phyloP scores from a whole-genome alignment of 2,888 invertebrate genomes.

The Noctua pronuba region DNA sequence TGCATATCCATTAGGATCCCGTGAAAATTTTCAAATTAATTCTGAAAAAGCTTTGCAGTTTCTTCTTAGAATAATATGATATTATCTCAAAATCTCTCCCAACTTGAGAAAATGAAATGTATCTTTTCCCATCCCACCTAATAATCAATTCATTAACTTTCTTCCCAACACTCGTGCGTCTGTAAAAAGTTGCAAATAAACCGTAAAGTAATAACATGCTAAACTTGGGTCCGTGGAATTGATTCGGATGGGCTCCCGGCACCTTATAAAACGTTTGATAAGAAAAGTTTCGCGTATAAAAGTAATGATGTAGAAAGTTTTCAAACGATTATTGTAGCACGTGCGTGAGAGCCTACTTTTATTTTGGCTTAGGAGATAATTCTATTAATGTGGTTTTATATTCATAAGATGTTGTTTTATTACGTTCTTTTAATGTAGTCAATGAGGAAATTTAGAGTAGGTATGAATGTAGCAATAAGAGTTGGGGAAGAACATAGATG shows the following conservation, averaged over 20 bases:
- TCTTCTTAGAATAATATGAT: background rate
- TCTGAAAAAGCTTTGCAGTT: background rate
- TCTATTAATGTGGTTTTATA: slow-evolving; percentile 18
- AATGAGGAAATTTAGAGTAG: background rate
- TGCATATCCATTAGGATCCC: background rate
- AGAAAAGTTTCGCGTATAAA: slow-evolving; percentile 60
- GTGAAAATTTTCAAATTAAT: background rate
- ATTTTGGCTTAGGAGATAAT: slow-evolving; percentile 18
- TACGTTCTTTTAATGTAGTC: background rate
- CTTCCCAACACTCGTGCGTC: slow-evolving; percentile 7
- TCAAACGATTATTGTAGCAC: slow-evolving; percentile 47
- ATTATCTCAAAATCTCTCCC: background rate
- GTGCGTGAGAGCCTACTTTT: slow-evolving; percentile 28
- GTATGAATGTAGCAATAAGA: background rate
- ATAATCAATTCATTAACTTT: slow-evolving; percentile 29
- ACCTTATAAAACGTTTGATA: slow-evolving; percentile 55
- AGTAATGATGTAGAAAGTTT: slow-evolving; percentile 62
- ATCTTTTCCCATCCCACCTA: background rate
- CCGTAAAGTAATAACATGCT: slow-evolving; percentile 48
- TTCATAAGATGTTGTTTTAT: background rate
- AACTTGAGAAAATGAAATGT: slow-evolving; percentile 3
- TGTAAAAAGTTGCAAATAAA: slow-evolving; percentile 39
- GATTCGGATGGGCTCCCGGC: slow-evolving; percentile 52
- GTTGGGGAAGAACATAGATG: background rate
- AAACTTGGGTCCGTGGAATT: slow-evolving; percentile 49